These are phyloP conservation scores for Tholera decimalis DNA, from an alignment of 2,888 invertebrate genomes.

Conservation along the genomic window DNA sequence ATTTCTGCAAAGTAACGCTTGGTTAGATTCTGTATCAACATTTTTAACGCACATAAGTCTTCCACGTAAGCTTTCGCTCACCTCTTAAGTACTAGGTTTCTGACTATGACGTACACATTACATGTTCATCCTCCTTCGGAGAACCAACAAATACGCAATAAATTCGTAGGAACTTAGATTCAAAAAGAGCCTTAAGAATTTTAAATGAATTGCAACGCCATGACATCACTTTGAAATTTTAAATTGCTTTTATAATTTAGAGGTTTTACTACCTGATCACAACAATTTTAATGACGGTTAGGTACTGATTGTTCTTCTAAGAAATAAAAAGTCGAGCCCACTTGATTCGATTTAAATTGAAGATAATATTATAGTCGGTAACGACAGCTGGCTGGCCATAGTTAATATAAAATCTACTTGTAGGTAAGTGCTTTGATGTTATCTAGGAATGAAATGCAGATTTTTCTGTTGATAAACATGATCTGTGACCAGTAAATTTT, in stretches of 20 bases:
- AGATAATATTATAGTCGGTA: slow-evolving; percentile 55
- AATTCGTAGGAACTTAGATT: slow-evolving; percentile 54
- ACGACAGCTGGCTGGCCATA: slow-evolving; percentile 49
- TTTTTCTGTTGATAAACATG: slow-evolving; percentile 43
- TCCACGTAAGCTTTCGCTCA: slow-evolving; percentile 57
- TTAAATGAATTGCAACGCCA: slow-evolving; percentile 51
- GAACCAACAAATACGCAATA: slow-evolving; percentile 56
- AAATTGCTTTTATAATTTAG: slow-evolving; percentile 59
- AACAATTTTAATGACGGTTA: slow-evolving; percentile 63
- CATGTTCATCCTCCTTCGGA: slow-evolving; percentile 56
- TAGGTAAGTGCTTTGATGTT: slow-evolving; percentile 50
- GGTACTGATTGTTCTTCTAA: slow-evolving; percentile 62
- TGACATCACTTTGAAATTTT: slow-evolving; percentile 60
- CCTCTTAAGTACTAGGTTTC: slow-evolving; percentile 58
- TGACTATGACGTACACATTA: slow-evolving; percentile 63
- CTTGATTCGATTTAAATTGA: slow-evolving; percentile 62
- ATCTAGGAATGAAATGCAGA: slow-evolving; percentile 58
- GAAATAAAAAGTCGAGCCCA: slow-evolving; percentile 55
- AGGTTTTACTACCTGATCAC: slow-evolving; percentile 62
- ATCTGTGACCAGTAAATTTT: slow-evolving; percentile 41
- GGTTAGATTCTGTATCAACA: too few relatives aligned
- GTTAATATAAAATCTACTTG: slow-evolving; percentile 51
- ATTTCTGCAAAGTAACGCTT: too few relatives aligned
- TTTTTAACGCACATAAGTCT: too few relatives aligned
- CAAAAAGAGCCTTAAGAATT: slow-evolving; percentile 53